Base-by-base conservation (phyloP, 1,140 invertebrate genomes). In the Branchinecta lynchi region DNA sequence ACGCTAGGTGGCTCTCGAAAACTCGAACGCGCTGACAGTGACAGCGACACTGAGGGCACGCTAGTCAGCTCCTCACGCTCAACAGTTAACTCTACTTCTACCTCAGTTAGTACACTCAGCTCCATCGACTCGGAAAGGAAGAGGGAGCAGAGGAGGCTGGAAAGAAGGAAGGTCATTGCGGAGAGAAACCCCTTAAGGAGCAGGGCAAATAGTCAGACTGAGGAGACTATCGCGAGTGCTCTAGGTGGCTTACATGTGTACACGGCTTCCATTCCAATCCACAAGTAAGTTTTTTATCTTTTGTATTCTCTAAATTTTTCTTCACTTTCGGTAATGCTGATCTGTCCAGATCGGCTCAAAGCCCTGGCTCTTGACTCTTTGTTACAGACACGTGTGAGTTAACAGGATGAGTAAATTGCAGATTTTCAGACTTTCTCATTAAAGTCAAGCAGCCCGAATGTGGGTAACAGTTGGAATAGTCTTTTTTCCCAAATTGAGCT, bases 91-190 rank as follows among this genome's bases (percentile, higher is more conserved):
- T 71, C 71, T 21, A 71, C 71, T 3, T 60, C 69, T 32, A 70
- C 51, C 65, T 71, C 71, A 12, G 12, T 69, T 44, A 66, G 67
- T 7, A 68, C 67, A 17, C 15, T 68, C 15, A 68, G 46, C 46
- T 68, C 68, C 43, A 17, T 71, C 20, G 71, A 70, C 20, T 66
- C 43, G 32, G 71, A 69, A 32, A n/a, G 44, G 51, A 72, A 70
- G 12, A 66, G 68, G 43, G 68, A 71, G 9, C 72, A 72, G n/a
- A 60, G 73, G n/a, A 68, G 73, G 10, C 73, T 74, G 44, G 73
- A 75, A 68, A 70, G 74, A 8, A 70, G 45, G 46, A 32, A 71
- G 66, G 45, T 75, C 21, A 74, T 75, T 17, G 72, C 74, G 6
- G 72, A 74, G 46, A 45, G 74, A 43, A 66, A 70, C 17, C 21